Percentiles rank a stretch among this genome's conserved stretches.
These are phyloP conservation scores for Acanthosepion esculentum DNA, from an alignment of 2,888 invertebrate species.

Conservation along the genomic window DNA sequence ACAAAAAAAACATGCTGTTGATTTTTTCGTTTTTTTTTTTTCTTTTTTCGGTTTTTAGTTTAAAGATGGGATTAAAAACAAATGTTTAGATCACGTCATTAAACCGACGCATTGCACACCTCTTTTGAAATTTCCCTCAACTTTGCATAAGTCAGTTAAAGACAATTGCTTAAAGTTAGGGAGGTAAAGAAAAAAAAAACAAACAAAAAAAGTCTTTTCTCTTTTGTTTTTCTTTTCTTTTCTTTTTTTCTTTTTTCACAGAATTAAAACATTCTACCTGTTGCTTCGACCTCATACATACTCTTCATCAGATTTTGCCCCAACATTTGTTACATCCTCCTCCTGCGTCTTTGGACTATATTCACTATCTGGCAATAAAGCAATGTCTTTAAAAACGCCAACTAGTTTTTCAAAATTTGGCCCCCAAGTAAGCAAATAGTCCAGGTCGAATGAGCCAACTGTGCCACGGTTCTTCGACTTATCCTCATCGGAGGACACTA, in stretches of 20 bases:
- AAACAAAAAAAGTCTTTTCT: neutral
- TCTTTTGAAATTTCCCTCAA: neutral
- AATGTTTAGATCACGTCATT: neutral
- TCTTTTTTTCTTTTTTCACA: neutral
- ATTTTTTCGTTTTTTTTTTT: too few species aligned
- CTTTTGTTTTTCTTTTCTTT: too few species aligned
- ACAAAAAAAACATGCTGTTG: neutral
- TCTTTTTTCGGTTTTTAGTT: neutral
- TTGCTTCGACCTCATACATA: constrained; percentile 39
- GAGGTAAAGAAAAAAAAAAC: neutral
- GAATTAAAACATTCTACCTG: neutral
- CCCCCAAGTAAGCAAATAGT: constrained; percentile 95
- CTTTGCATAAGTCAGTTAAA: neutral
- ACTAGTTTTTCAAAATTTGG: constrained; percentile 96
- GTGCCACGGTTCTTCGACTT: constrained; percentile 55
- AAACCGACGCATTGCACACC: constrained; percentile 18
- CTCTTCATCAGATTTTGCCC: constrained; percentile 53
- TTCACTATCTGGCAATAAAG: constrained; percentile 87
- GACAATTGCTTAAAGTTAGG: neutral
- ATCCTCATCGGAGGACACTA: constrained; percentile 87
- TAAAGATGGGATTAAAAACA: neutral
- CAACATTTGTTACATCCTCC: constrained; percentile 56
- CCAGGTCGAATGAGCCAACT: constrained; percentile 90
- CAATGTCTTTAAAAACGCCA: constrained; percentile 96
- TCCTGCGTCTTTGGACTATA: constrained; percentile 55